A percentile compares a stretch with the other conserved stretches of the same genome.
These are phyloP conservation scores for Spodoptera picta DNA, from an alignment of 2,888 invertebrate genomes.

Conservation along the genomic window DNA sequence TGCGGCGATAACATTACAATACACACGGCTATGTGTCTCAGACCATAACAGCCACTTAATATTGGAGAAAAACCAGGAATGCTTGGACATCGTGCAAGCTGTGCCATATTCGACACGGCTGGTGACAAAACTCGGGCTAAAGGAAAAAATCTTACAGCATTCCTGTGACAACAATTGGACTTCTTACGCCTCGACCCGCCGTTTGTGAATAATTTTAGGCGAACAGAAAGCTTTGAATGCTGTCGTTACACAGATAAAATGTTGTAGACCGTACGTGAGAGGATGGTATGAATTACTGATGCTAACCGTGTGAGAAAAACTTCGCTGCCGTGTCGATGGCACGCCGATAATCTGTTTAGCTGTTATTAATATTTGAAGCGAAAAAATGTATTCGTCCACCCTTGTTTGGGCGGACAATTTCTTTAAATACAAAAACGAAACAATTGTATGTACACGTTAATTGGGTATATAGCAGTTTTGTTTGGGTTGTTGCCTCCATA, in stretches of 20 bases:
- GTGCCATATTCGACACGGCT: slow-evolving; percentile 71
- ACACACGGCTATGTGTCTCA: slow-evolving; percentile 48
- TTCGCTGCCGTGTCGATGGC: slow-evolving; percentile 20
- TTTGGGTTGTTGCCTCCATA: no score
- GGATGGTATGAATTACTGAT: slow-evolving; percentile 42
- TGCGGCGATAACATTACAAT: slow-evolving; percentile 55
- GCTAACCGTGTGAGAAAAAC: slow-evolving; percentile 41
- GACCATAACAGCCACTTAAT: slow-evolving; percentile 37
- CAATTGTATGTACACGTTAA: no score
- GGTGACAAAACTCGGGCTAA: slow-evolving; percentile 65
- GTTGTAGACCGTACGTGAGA: slow-evolving; percentile 50
- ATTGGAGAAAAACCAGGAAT: slow-evolving; percentile 60
- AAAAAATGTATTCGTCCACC: slow-evolving; percentile 16
- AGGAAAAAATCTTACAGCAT: slow-evolving; percentile 63
- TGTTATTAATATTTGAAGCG: slow-evolving; percentile 43
- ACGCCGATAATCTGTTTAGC: slow-evolving; percentile 45
- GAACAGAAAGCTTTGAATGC: slow-evolving; percentile 37
- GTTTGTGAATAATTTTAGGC: slow-evolving; percentile 52
- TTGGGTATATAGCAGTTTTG: no score
- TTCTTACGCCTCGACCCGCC: slow-evolving; percentile 46
- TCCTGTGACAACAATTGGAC: slow-evolving; percentile 69
- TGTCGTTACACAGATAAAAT: slow-evolving; percentile 51
- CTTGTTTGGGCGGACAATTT: slow-evolving; percentile 10
- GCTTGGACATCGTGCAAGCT: slow-evolving; percentile 47
- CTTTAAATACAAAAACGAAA: slow-evolving; percentile 5